Base-by-base conservation (phyloP, 2,113 vertebrate species). In the Hydrolagus affinis region DNA sequence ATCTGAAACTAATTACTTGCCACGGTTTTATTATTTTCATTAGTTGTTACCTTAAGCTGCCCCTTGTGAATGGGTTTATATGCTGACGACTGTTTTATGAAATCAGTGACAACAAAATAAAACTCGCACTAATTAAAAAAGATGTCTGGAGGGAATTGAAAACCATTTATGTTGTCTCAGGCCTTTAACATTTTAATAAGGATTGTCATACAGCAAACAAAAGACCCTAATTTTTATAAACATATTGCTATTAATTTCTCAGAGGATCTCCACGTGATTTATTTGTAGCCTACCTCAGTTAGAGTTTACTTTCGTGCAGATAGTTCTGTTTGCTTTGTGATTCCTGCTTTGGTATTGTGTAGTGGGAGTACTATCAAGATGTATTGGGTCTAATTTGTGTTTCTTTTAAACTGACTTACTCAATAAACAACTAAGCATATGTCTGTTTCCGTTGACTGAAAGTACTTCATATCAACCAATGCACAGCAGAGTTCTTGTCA, bases 1-100 rank as follows among this genome's bases (percentile, higher is more conserved):
- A 83, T 83, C 28, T 28, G 66, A 83, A 68, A 83, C 30, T 83
- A 83, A 83, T 83, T 68, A 83, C 60, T 66, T 83, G 78, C 78
- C 60, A 32, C 17, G 8, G 62, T 83, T 83, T 83, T 60, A 83
- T 83, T 83, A 68, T 64, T 83, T 83, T 30, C 62, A 66, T 15
- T 68, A 28, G 28, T 21, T 12, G 60, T 28, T 66, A 19, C 78
- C 62, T 83, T 66, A 66, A 68, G 78, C 62, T 83, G 60, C 78
- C 78, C 30, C 78, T 68, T 66, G 60, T 83, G 78, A 68, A 25
- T 28, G 23, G 3, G 32, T 83, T 66, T 21, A 3, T 68, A 66
- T 68, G 60, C 78, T 83, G 78, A 68, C 32, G 78, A 83, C 12
- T 83, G 28, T 66, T 83, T 83, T 83, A 83, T 83, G 64, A 83